Base-by-base conservation (phyloP, 1,140 invertebrate genomes). In the Drosophila novamexicana region DNA sequence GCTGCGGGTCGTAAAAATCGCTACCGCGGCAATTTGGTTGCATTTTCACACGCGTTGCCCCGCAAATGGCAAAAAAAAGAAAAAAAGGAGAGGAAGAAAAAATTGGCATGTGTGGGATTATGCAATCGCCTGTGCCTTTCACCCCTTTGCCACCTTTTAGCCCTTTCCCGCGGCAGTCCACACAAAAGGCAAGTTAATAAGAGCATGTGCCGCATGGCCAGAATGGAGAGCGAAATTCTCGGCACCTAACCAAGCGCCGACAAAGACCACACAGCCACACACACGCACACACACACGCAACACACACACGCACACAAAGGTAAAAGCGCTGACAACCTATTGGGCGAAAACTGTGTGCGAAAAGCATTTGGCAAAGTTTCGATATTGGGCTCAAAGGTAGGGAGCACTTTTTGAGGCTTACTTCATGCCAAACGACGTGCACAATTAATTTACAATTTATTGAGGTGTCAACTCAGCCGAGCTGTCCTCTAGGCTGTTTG, bases 111-210 rank as follows among this genome's bases (percentile, higher is more conserved):
- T 73, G 47, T 53, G 57, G 39, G 22, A n/a, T 44, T 67, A 52
- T 58, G 64, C 64, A 37, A 61, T 47, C 39, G 14, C n/a, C 10
- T 34, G 16, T 22, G 29, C 34, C 29, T 10, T 16, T 62, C 3
- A 34, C 12, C 36, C 58, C 7, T 29, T 39, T n/a, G 7, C 56
- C 53, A 16, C 16, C 42, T 39, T 42, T 9, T 32, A 22, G 5
- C 22, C 29, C 12, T 40, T 37, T 0, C 0, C 7, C 37, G 34
- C 37, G 50, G 34, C 22, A 64, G 75, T 67, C 39, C 37, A 54
- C 40, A 81, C 76, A 77, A 81, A 81, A 58, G 80, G 57, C 56
- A 61, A 82, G 79, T 85, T 86, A 85, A 85, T 85, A 85, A 85
- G 78, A 65, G 57, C 77, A 78, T 86, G 78, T 78, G 74, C 64